Conservation (phyloP, 2,797 vertebrate genomes). For the Nannoperca obscura region DNA sequence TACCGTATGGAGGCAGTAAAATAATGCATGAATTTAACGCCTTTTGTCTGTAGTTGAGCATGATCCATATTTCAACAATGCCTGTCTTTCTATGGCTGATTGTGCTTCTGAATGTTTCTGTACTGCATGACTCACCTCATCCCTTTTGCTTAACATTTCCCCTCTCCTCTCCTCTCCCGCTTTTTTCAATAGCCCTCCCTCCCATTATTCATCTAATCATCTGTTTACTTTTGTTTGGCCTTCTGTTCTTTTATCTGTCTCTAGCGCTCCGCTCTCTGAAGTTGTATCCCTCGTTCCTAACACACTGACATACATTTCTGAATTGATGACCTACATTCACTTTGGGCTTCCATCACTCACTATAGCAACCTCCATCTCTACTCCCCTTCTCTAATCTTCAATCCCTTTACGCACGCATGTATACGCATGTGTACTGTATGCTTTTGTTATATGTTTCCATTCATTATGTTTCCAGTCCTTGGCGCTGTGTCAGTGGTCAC, state of each 20-base stretch:
- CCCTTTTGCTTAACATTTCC: not conserved
- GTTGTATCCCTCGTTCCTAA: conserved; percentile 44
- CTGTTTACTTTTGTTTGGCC: conserved; percentile 12
- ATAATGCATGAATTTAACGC: not conserved
- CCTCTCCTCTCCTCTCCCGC: not conserved
- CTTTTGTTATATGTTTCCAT: not conserved
- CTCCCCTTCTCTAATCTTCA: not conserved
- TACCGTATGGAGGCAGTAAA: not conserved
- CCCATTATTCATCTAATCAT: conserved; percentile 26
- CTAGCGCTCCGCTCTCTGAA: conserved; percentile 30
- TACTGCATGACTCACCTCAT: conserved; percentile 1
- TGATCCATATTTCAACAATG: not conserved
- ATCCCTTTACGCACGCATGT: not conserved
- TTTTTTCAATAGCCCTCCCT: not conserved
- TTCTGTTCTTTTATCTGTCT: conserved; percentile 14
- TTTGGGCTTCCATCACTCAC: conserved; percentile 42
- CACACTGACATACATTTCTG: conserved; percentile 82
- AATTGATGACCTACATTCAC: conserved; percentile 81
- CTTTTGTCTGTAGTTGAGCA: not conserved
- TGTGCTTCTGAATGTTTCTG: not conserved
- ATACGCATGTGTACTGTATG: fast-evolving
- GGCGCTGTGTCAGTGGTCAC: not conserved
- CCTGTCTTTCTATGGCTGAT: not conserved
- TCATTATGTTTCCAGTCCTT: too few species aligned
- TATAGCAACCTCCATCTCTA: conserved; percentile 12